Conservation (phyloP, 2,797 vertebrate genomes). For the Dallia pectoralis region DNA sequence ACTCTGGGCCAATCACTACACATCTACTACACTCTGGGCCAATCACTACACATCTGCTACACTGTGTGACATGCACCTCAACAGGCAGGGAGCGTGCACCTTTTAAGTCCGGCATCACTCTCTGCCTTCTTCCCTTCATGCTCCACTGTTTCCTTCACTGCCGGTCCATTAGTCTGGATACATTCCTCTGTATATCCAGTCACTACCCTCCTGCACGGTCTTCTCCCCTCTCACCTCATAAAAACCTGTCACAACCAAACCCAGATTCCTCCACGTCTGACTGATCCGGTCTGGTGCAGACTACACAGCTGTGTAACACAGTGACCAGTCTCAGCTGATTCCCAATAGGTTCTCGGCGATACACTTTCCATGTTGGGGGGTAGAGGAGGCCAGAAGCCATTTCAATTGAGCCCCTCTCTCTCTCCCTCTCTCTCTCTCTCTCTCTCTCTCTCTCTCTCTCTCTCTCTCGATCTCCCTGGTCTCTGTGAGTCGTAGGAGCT, state of each 20-base stretch:
- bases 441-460: too few species aligned
- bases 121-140: constrained; percentile 29
- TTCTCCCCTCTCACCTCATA: constrained; percentile 46
- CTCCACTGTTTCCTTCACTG: constrained; percentile 50
- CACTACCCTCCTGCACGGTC: constrained; percentile 32
- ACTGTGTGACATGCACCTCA: constrained; percentile 20
- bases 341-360: neutral
- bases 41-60: constrained; percentile 5
- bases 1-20: too few species aligned
- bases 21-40: constrained; percentile 34
- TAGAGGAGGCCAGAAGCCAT: constrained; percentile 30
- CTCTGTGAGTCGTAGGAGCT: constrained; percentile 19
- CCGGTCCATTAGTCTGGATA: constrained; percentile 60
- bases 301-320: constrained; percentile 18
- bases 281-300: constrained; percentile 19
- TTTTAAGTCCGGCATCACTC: constrained; percentile 36
- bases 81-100: constrained; percentile 37
- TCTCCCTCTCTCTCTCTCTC: too few species aligned
- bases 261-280: constrained; percentile 42
- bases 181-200: constrained; percentile 62
- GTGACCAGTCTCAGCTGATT: neutral
- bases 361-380: neutral
- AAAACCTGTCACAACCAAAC: constrained; percentile 51
- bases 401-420: constrained; percentile 9
- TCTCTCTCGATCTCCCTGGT: neutral